A percentile compares a stretch with the other conserved stretches of the same genome.
Conservation (phyloP, 92 coral and sea anemone genomes). For the Muricea muricata region DNA sequence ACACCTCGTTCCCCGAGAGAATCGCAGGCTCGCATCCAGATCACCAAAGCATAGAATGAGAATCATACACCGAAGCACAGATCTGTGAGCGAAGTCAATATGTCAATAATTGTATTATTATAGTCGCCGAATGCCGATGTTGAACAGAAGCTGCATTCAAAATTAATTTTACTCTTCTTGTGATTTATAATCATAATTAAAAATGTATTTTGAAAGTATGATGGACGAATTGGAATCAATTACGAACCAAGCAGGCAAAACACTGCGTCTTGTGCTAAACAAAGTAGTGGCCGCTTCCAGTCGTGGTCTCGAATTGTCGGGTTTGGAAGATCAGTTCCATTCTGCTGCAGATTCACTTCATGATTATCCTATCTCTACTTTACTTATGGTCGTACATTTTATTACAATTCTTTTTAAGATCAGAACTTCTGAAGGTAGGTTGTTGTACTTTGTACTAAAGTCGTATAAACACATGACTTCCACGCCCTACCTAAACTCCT, state of each 20-base stretch:
- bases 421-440: conserved; percentile 43
- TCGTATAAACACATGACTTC: too few species aligned
- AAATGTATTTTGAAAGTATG: not conserved
- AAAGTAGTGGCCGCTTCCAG: not conserved
- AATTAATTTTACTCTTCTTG: too few species aligned
- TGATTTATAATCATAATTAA: not conserved
- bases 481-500: too few species aligned
- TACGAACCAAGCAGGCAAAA: not conserved
- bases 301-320: conserved; percentile 10
- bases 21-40: too few species aligned
- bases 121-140: too few species aligned
- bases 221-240: not conserved
- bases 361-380: not conserved
- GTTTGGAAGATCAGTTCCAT: conserved; percentile 18
- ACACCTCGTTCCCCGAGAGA: too few species aligned
- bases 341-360: conserved; percentile 38
- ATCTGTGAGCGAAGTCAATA: too few species aligned
- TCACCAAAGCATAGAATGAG: too few species aligned
- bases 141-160: too few species aligned
- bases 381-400: conserved; percentile 25
- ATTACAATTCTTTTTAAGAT: conserved; percentile 30
- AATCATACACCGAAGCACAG: too few species aligned
- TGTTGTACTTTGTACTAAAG: too few species aligned
- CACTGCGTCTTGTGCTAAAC: not conserved
- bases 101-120: too few species aligned